A percentile compares a stretch with the other conserved stretches of the same genome.
Evolutionary conservation across 2,797 vertebrate species (phyloP).

Genomic region (Percopsis omiscomaycus): DNA sequence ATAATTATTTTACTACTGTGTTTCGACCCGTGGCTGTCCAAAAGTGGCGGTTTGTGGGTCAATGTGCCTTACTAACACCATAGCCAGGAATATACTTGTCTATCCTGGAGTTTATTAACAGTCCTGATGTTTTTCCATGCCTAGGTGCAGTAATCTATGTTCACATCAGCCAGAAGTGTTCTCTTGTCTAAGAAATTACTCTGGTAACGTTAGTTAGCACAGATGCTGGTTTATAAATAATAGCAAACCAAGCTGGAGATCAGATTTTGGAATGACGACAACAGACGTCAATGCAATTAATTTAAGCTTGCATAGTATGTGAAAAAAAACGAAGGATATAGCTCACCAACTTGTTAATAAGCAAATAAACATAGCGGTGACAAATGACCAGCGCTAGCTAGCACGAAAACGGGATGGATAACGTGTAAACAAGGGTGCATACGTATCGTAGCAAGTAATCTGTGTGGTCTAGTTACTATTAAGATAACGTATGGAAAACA

Average conservation of each 20-base stretch:
- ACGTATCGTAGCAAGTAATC: slow-evolving; percentile 11
- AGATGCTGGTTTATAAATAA: not conserved
- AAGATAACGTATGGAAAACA: not conserved
- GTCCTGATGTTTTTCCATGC: slow-evolving; percentile 45
- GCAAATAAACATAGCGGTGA: too few relatives aligned
- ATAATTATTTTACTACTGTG: slow-evolving; percentile 6
- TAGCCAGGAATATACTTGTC: slow-evolving; percentile 21
- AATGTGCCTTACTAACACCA: slow-evolving; percentile 6
- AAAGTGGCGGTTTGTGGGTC: slow-evolving; percentile 1
- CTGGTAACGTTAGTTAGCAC: too few relatives aligned
- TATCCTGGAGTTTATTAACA: slow-evolving; percentile 27
- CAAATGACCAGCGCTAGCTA: not conserved
- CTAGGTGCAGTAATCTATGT: not conserved
- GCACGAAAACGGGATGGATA: slow-evolving; percentile 10
- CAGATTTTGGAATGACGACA: not conserved
- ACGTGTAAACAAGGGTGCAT: slow-evolving; percentile 50
- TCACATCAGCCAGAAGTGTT: too few relatives aligned
- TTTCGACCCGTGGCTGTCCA: slow-evolving; percentile 15
- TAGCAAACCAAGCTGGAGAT: not conserved
- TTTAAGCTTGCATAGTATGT: too few relatives aligned
- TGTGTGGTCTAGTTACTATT: not conserved
- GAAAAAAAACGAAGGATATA: too few relatives aligned
- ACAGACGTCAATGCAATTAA: too few relatives aligned
- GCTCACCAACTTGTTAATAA: too few relatives aligned
- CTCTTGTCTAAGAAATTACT: too few relatives aligned